A percentile compares a stretch with the other conserved stretches of the same genome.
phyloP scores from a whole-genome alignment of 2,113 vertebrate genomes.

The Scomber colias region DNA sequence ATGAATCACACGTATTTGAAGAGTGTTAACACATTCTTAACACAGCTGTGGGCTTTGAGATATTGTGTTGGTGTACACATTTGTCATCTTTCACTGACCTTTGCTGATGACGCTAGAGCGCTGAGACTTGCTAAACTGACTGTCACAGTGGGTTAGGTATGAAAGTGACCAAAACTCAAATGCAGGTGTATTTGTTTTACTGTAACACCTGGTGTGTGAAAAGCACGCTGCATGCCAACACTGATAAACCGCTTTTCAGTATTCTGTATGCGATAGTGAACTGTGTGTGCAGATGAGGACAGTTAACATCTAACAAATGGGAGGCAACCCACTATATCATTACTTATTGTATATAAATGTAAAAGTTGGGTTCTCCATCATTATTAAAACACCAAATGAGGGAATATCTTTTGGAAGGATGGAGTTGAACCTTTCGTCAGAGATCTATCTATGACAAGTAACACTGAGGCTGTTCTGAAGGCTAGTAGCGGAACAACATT shows the following conservation, averaged over 20 bases:
- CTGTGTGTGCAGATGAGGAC: background rate
- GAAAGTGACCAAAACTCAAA: constrained; percentile 38
- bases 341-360: background rate
- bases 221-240: constrained; percentile 16
- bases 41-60: constrained; percentile 63
- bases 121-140: constrained; percentile 20
- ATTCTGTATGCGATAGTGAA: constrained; percentile 4
- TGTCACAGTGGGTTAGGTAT: background rate
- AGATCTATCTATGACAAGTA: too few relatives aligned
- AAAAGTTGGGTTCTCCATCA: background rate
- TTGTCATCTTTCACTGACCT: constrained; percentile 45
- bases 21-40: constrained; percentile 52
- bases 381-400: too few relatives aligned
- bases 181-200: constrained; percentile 70
- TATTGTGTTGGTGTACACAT: constrained; percentile 35
- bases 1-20: constrained; percentile 38
- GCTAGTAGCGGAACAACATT: too few relatives aligned
- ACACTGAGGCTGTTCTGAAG: too few relatives aligned
- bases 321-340: background rate
- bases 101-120: constrained; percentile 33
- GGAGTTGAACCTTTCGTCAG: too few relatives aligned
- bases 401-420: too few relatives aligned
- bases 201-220: constrained; percentile 41
- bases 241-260: constrained; percentile 48
- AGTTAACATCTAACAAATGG: background rate